A percentile compares a stretch with the other conserved stretches of the same genome.
Conservation (phyloP, 1,140 invertebrate genomes). For the Caerostris extrusa region DNA sequence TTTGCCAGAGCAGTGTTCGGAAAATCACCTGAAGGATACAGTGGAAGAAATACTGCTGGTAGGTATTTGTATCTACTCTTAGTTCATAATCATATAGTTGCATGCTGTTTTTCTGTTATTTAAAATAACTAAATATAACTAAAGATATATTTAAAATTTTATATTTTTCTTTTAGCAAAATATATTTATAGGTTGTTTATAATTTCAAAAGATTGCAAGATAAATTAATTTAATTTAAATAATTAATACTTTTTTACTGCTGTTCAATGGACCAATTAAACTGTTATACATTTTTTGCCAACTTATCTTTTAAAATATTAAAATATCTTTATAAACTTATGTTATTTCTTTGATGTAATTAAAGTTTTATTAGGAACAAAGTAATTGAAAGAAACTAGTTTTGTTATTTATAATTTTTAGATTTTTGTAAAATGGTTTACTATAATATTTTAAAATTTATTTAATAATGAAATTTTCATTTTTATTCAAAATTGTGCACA, state of each 20-base stretch:
- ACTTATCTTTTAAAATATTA: too few species aligned
- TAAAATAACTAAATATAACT: neutral
- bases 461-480: too few species aligned
- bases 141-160: neutral
- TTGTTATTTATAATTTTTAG: too few species aligned
- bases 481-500: too few species aligned
- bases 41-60: slow-evolving; percentile 80
- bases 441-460: too few species aligned
- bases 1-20: slow-evolving; percentile 93
- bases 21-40: slow-evolving; percentile 92
- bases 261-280: neutral
- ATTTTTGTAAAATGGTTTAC: too few species aligned
- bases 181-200: neutral
- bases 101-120: neutral
- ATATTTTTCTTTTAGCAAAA: too few species aligned
- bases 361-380: too few species aligned
- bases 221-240: neutral
- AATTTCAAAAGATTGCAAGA: neutral
- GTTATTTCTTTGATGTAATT: too few species aligned
- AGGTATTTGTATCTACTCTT: slow-evolving; percentile 79
- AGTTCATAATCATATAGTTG: neutral
- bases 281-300: too few species aligned
- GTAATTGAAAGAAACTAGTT: too few species aligned
- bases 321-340: too few species aligned
- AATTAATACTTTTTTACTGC: neutral